Base-by-base conservation (phyloP, 2,113 vertebrate genomes). In the Chamaea fasciata region DNA sequence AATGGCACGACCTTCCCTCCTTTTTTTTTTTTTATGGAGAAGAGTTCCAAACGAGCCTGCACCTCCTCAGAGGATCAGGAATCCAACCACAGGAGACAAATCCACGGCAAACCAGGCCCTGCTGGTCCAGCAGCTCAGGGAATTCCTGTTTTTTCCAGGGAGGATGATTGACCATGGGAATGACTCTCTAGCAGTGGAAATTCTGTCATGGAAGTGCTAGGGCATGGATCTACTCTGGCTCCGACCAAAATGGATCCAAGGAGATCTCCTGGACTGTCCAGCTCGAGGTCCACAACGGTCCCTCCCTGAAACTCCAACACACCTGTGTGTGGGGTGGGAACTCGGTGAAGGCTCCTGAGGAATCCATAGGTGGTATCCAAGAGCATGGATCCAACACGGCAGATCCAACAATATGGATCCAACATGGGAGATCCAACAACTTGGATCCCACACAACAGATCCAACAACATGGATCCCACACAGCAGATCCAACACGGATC, bases 51-150 rank as follows among this genome's bases (percentile, higher is more conserved):
- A 74, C 3, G 21, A 86, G 16, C 79, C 46, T 55, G 31, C 78
- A 73, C 67, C 90, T 96, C 33, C 0, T 95, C 87, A 80, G 30
- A 85, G 37, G 78, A 79, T n/a, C 56, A 57, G 33, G 82, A 93
- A 76, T 85, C 87, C 92, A 75, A 76, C 47, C 84, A 18, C 84
- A 42, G 82, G 83, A 64, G 78, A 79, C 82, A 88, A 85, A 96
- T 63, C 82, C 49, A 6, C 19, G 83, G 87, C 35, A 52, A 71
- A 76, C 11, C 49, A 57, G 22, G 26, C 74, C 17, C 0, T 30
- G 87, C 37, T 67, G 59, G 0, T 73, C 41, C 75, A 79, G 63
- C 4, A 11, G 62, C 92, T 86, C 95, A 50, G 88, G 75, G 78
- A 94, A 69, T 41, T 92, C 47, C 90, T 65, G 59, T 46, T 86